These are phyloP conservation scores for Drosophila subpulchrella DNA, from an alignment of 1,140 invertebrate genomes.

Conservation along the genomic window DNA sequence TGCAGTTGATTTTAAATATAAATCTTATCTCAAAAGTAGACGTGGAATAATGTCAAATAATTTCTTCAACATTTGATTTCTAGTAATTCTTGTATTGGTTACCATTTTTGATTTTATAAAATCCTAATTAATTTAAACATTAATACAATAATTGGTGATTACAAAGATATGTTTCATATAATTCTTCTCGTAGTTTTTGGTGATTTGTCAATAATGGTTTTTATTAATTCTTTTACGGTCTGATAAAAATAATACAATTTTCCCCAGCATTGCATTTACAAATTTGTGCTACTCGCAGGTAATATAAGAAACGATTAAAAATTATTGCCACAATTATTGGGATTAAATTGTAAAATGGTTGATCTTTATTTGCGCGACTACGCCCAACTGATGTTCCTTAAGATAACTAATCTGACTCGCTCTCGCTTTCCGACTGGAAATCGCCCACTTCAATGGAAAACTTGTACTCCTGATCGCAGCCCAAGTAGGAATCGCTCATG, in stretches of 20 bases:
- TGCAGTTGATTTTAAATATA: too few species aligned
- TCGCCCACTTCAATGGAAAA: conserved; percentile 93
- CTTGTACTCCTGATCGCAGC: conserved; percentile 98
- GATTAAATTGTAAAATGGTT: conserved; percentile 17
- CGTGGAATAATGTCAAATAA: too few species aligned
- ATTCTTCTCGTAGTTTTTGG: background rate
- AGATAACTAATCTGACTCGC: conserved; percentile 85
- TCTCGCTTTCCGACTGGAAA: conserved; percentile 87
- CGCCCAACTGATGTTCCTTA: background rate
- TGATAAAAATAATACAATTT: background rate
- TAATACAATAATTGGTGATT: too few species aligned
- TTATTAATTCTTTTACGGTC: background rate
- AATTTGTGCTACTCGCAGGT: background rate
- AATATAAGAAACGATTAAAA: background rate
- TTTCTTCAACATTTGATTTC: too few species aligned
- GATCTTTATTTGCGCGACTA: conserved; percentile 21
- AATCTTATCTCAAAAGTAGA: too few species aligned
- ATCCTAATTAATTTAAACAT: too few species aligned
- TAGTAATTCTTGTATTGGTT: too few species aligned
- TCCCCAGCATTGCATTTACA: background rate
- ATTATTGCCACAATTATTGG: background rate
- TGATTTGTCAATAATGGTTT: background rate
- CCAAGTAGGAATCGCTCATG: conserved; percentile 99
- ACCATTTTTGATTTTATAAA: too few species aligned
- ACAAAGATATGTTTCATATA: too few species aligned